Percentiles rank a stretch among this genome's conserved stretches.
Conservation (phyloP, 92 coral and sea anemone species). For the Umimayanthus chanpuru region DNA sequence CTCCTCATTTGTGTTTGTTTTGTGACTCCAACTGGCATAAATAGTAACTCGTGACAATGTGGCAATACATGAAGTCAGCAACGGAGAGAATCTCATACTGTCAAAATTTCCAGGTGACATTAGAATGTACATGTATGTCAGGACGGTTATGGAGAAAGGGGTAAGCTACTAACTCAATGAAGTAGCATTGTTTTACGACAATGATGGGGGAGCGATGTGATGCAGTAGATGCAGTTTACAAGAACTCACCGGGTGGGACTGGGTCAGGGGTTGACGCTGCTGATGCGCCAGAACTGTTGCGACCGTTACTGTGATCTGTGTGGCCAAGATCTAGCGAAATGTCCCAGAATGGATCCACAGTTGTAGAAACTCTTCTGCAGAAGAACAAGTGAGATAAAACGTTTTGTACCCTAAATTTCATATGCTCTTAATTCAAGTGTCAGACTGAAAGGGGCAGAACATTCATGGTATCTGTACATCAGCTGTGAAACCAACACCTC, state of each 20-base stretch:
- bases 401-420: not conserved
- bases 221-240: not conserved
- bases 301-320: slow-evolving; percentile 75
- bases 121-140: too few species aligned
- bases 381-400: not conserved
- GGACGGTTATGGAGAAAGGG: too few species aligned
- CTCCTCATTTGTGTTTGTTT: too few species aligned
- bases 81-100: too few species aligned
- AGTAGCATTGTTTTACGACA: not conserved
- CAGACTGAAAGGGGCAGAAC: too few species aligned
- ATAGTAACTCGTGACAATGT: too few species aligned
- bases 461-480: too few species aligned
- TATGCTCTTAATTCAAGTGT: too few species aligned
- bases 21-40: too few species aligned
- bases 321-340: slow-evolving; percentile 96
- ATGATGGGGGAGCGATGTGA: not conserved
- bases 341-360: slow-evolving; percentile 99
- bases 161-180: not conserved
- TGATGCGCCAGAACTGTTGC: slow-evolving; percentile 91
- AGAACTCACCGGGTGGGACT: slow-evolving; percentile 67
- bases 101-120: too few species aligned
- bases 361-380: slow-evolving; percentile 86
- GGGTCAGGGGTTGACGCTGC: slow-evolving; percentile 98
- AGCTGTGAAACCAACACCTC: too few species aligned
- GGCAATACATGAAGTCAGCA: too few species aligned